Percentiles rank a stretch among this genome's conserved stretches.
These are phyloP conservation scores for Actinopyga echinites DNA, from an alignment of 53 echinoderm and acorn worm genomes.

Conservation along the genomic window DNA sequence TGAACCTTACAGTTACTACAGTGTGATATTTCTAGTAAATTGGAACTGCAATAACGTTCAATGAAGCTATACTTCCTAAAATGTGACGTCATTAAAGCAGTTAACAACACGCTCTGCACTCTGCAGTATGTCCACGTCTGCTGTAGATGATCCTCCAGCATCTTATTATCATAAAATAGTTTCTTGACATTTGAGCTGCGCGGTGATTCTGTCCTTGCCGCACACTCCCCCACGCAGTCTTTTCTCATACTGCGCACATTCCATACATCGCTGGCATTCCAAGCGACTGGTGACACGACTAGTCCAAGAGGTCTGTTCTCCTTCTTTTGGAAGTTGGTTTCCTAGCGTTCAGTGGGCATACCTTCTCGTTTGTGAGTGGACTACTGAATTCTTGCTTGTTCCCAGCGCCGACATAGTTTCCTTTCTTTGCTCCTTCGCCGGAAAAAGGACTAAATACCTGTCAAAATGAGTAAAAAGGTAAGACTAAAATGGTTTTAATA, in stretches of 20 bases:
- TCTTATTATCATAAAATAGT: conserved; percentile 18
- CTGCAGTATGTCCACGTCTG: no score
- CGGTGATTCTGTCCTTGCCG: not conserved
- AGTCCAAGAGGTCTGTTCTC: not conserved
- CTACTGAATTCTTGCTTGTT: not conserved
- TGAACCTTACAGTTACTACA: no score
- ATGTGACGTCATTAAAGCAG: no score
- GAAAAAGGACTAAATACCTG: not conserved
- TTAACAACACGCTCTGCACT: no score
- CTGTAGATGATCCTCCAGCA: no score
- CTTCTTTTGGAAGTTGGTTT: conserved; percentile 45
- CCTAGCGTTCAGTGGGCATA: conserved; percentile 35
- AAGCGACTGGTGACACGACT: not conserved
- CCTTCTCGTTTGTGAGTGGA: conserved; percentile 28
- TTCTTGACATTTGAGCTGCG: conserved; percentile 28
- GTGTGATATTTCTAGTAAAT: no score
- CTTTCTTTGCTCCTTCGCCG: not conserved
- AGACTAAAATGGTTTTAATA: not conserved
- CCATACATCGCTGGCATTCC: conserved; percentile 24
- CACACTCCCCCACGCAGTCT: not conserved
- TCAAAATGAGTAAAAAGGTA: conserved; percentile 27
- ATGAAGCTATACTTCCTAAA: no score
- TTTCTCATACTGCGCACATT: conserved; percentile 19
- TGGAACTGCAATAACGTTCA: no score
- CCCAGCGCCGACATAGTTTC: not conserved